Evolutionary conservation across 2,113 vertebrate genomes (phyloP).

Genomic region (Microcebus lehilahytsara): DNA sequence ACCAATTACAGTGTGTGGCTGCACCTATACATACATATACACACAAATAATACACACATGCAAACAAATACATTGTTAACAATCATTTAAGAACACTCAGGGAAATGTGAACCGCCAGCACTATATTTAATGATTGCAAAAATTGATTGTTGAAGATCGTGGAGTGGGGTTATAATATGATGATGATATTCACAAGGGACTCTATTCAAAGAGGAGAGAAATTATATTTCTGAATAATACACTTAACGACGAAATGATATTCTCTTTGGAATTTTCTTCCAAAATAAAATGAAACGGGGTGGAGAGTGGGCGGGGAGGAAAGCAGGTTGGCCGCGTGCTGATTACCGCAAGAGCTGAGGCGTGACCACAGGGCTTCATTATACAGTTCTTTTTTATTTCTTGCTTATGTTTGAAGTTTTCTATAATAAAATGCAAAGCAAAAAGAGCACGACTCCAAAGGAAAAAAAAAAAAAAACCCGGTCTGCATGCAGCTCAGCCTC

Average conservation of each 20-base stretch:
- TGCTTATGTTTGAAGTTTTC: background rate
- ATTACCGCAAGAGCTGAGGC: accelerated
- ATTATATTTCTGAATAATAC: background rate
- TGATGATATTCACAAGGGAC: background rate
- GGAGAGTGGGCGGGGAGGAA: accelerated
- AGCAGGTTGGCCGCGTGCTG: accelerated
- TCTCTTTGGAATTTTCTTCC: background rate
- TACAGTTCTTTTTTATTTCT: too few relatives aligned
- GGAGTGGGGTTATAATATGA: background rate
- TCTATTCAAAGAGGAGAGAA: background rate
- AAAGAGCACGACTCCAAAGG: background rate
- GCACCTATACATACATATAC: accelerated
- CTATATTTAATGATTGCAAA: accelerated
- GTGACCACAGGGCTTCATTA: accelerated
- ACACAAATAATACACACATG: accelerated
- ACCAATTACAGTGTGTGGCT: accelerated
- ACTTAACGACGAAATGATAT: background rate
- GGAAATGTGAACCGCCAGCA: accelerated
- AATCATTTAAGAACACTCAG: background rate
- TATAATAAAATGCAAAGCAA: background rate
- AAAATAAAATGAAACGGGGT: background rate
- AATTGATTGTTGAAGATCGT: background rate
- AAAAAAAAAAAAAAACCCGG: background rate
- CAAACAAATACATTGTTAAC: background rate
- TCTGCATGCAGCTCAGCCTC: background rate